Conservation (phyloP, 2,113 vertebrate genomes). For the Crotalus tigris region DNA sequence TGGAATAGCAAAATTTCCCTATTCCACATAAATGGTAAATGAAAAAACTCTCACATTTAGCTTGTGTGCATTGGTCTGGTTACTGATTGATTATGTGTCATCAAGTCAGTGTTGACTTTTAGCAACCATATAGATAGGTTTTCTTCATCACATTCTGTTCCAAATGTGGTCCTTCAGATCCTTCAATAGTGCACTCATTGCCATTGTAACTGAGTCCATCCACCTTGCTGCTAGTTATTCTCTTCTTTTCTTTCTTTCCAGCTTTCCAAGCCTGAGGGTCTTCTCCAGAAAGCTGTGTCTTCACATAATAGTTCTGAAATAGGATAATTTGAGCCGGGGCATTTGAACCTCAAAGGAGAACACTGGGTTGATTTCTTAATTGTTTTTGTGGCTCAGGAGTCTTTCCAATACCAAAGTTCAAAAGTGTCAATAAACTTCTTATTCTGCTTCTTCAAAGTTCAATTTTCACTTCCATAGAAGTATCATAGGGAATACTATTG, state of each 20-base stretch:
- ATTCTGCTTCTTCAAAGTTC: background rate
- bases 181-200: background rate
- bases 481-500: background rate
- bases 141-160: background rate
- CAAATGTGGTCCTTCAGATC: background rate
- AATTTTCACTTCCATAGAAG: background rate
- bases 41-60: background rate
- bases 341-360: background rate
- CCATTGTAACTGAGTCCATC: background rate
- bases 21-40: background rate
- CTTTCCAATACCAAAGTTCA: background rate
- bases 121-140: background rate
- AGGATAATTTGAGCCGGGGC: background rate
- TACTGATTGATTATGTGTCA: background rate
- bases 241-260: background rate
- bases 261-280: background rate
- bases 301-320: background rate
- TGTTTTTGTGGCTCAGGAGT: background rate
- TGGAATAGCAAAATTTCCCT: background rate
- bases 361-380: background rate
- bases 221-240: background rate
- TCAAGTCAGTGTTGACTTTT: background rate
- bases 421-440: background rate
- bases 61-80: background rate
- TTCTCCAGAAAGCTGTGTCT: background rate